phyloP scores from a whole-genome alignment of 2,113 vertebrate species.

The Rhinolophus ferrumequinum region DNA sequence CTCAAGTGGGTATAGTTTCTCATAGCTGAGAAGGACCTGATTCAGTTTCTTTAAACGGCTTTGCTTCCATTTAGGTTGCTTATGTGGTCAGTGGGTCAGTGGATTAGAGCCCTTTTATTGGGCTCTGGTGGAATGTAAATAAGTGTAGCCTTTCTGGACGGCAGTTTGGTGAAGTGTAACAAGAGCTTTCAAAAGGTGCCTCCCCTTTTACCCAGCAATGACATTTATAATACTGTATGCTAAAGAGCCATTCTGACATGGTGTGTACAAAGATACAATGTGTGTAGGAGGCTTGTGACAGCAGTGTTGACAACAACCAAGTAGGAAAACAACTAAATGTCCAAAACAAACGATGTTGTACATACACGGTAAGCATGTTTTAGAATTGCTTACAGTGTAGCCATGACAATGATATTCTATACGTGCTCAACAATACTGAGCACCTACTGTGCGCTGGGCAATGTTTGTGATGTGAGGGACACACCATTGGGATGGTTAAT shows the following conservation, averaged over 20 bases:
- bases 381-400: neutral
- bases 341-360: neutral
- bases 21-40: neutral
- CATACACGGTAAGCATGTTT: neutral
- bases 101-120: neutral
- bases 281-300: neutral
- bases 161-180: neutral
- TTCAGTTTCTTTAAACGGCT: neutral
- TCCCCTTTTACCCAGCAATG: neutral
- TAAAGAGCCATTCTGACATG: neutral
- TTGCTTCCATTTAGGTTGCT: neutral
- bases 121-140: neutral
- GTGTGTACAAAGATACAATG: neutral
- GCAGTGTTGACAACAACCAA: neutral
- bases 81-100: no score
- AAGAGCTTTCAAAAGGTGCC: neutral
- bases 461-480: accelerated
- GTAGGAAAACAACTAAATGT: neutral
- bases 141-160: neutral
- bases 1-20: neutral
- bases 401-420: neutral
- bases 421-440: neutral
- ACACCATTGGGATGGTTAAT: neutral
- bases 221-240: neutral
- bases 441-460: no score